Base-by-base conservation (phyloP, 2,113 vertebrate genomes). In the Daubentonia madagascariensis region DNA sequence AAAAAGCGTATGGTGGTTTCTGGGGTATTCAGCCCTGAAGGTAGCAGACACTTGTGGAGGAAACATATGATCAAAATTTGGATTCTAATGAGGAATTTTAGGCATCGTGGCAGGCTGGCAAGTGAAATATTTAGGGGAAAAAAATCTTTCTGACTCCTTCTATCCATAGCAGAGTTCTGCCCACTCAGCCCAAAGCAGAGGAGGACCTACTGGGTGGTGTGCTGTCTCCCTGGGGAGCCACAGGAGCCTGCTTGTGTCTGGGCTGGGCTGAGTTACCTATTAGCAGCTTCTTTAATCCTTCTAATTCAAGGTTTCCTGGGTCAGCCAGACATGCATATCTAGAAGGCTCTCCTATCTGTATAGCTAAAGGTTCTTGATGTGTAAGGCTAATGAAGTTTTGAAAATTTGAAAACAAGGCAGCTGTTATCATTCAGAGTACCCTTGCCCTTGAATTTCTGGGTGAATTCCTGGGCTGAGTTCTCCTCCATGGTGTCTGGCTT, bases 131-230 rank as follows among this genome's bases (percentile, higher is more conserved):
- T 96, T 73, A 0, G 28, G 17, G 48, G 17, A 7, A 8, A 45
- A 28, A 50, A 61, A 25, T 2, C 9, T 59, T 95, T 25, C 37
- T 17, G 13, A 52, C 4, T 22, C 20, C 1, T 3, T 67, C 14
- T 50, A 12, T 1, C 17, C 13, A 14, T 12, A 94, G 30, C 17
- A 65, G 59, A 88, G 25, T 32, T 61, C 43, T 86, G 30, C 25
- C n/a, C 5, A 13, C 57, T 48, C 17, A 43, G 18, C 18, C 28
- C 68, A 57, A 20, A 37, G 17, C 14, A 72, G 25, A 8, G n/a
- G n/a, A n/a, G n/a, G 2, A 8, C 28, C 6, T 14, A 8, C 9
- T 32, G 6, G 6, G 23, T 52, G 37, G 18, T 30, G 0, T 4
- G 20, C 14, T n/a, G 20, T 22, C 45, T 32, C 6, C 30, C 4